Percentiles rank a stretch among this genome's conserved stretches.
phyloP scores from a whole-genome alignment of 2,797 vertebrate species.

The Corythornis leucogaster region DNA sequence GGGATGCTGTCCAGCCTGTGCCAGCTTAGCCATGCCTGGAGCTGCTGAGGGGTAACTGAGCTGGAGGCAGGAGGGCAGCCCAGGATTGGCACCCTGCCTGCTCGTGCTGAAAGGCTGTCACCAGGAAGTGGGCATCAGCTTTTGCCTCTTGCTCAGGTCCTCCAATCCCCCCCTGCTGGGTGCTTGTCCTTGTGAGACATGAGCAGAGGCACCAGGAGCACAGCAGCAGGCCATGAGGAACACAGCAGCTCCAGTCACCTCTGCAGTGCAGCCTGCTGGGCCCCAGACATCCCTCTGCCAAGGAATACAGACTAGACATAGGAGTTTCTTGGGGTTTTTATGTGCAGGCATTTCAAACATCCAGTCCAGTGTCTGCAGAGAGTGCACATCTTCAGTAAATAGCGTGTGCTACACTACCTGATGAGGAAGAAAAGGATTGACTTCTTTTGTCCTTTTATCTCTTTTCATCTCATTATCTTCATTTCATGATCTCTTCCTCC shows the following conservation, averaged over 20 bases:
- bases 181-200: not conserved
- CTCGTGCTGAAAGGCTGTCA: not conserved
- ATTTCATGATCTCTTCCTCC: not conserved
- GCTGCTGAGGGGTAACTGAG: not conserved
- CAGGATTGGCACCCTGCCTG: not conserved
- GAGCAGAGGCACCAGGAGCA: not conserved
- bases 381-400: not conserved
- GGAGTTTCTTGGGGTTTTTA: not conserved
- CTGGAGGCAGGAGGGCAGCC: not conserved
- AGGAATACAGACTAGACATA: not conserved
- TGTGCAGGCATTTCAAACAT: not conserved
- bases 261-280: too few species aligned
- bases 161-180: not conserved
- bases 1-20: not conserved
- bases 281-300: too few species aligned
- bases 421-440: not conserved
- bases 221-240: accelerated
- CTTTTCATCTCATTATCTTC: not conserved
- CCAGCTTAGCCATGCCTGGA: not conserved
- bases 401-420: not conserved
- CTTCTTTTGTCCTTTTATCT: not conserved
- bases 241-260: too few species aligned
- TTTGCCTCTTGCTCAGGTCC: not conserved
- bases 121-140: not conserved
- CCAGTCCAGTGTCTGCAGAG: not conserved